These are phyloP conservation scores for Sceloporus undulatus DNA, from an alignment of 2,113 vertebrate genomes.

Conservation along the genomic window DNA sequence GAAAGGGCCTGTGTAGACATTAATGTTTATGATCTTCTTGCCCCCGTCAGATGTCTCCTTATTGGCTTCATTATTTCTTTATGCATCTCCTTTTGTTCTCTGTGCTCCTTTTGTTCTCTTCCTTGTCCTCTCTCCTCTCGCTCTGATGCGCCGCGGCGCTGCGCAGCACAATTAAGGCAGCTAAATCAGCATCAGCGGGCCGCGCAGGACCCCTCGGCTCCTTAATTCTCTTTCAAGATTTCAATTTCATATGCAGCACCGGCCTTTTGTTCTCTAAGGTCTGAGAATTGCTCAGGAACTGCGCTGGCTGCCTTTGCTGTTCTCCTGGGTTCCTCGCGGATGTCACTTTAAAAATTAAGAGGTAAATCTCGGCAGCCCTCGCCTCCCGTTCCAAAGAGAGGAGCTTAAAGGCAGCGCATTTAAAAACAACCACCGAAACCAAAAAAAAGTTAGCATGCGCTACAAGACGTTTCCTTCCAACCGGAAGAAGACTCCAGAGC, in stretches of 20 bases:
- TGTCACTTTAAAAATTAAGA: conserved; percentile 37
- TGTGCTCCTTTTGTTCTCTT: conserved; percentile 14
- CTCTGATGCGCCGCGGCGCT: conserved; percentile 16
- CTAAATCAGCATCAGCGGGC: conserved; percentile 33
- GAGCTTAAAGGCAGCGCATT: neutral
- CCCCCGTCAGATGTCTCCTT: neutral
- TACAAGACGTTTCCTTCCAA: neutral
- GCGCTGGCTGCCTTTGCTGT: conserved; percentile 9
- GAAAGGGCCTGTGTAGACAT: neutral
- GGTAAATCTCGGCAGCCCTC: conserved; percentile 23
- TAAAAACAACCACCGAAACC: neutral
- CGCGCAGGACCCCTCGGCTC: neutral
- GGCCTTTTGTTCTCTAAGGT: conserved; percentile 30
- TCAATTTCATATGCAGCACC: conserved; percentile 28
- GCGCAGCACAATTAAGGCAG: conserved; percentile 30
- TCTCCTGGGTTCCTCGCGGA: conserved; percentile 2
- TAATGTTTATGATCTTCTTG: conserved; percentile 15
- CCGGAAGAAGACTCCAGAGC: neutral
- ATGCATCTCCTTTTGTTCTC: conserved; percentile 18
- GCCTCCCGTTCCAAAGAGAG: neutral
- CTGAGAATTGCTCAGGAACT: conserved; percentile 25
- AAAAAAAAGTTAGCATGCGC: neutral
- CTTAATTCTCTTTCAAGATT: conserved; percentile 46
- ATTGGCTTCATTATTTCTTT: conserved; percentile 24
- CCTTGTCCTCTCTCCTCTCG: conserved; percentile 9